These are phyloP conservation scores for Chelidonichthys spinosus DNA, from an alignment of 2,797 vertebrate species.

Conservation along the genomic window DNA sequence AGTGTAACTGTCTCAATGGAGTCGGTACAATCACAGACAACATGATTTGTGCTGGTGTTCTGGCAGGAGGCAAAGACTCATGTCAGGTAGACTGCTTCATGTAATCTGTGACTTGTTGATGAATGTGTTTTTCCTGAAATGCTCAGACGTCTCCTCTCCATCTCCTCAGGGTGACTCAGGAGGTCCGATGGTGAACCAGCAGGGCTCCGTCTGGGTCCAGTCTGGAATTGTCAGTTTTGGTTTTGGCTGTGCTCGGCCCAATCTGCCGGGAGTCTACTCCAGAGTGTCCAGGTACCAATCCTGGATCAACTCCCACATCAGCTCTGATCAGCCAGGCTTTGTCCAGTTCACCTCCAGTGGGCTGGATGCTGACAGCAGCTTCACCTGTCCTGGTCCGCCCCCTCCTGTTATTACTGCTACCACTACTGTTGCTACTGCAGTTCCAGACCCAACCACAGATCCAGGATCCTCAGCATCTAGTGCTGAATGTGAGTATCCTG, in stretches of 20 bases:
- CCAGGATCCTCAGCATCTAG: background rate
- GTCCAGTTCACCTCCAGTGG: constrained; percentile 54
- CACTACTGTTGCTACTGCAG: background rate
- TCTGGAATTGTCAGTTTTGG: constrained; percentile 71
- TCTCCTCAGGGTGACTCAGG: constrained; percentile 45
- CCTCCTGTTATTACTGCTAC: too few relatives aligned
- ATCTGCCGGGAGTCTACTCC: constrained; percentile 66
- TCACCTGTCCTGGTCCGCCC: constrained; percentile 39
- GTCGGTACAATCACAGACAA: constrained; percentile 44
- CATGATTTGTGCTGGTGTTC: constrained; percentile 78
- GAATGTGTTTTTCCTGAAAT: background rate
- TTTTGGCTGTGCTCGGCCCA: constrained; percentile 59
- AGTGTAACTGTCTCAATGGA: constrained; percentile 67
- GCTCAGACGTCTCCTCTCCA: background rate
- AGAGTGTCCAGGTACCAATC: constrained; percentile 70
- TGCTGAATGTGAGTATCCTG: constrained; percentile 25
- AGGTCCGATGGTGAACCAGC: constrained; percentile 67
- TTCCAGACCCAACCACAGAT: background rate
- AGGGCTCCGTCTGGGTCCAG: constrained; percentile 65
- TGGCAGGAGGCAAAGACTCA: constrained; percentile 70
- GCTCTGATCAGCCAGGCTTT: constrained; percentile 65
- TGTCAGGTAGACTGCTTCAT: constrained; percentile 63
- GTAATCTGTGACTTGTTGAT: background rate
- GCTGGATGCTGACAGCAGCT: constrained; percentile 56
- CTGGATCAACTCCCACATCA: constrained; percentile 67